A percentile compares a stretch with the other conserved stretches of the same genome.
These are phyloP conservation scores for Scaptomyza hsui DNA, from an alignment of 1,140 invertebrate genomes.

Conservation along the genomic window DNA sequence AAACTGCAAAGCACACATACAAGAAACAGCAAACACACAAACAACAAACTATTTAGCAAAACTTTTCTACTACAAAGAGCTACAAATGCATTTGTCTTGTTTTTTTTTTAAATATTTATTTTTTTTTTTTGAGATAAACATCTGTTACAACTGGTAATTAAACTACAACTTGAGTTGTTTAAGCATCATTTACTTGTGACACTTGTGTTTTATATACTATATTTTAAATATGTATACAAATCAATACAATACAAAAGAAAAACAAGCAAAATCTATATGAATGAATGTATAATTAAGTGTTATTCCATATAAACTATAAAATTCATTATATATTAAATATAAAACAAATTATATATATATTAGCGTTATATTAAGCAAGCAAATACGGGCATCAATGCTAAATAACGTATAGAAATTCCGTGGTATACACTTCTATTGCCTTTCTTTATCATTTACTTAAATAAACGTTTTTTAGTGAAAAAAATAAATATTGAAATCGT, in stretches of 20 bases:
- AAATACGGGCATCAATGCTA: slow-evolving; percentile 60
- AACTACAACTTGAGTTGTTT: slow-evolving; percentile 60
- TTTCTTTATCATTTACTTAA: slow-evolving; percentile 77
- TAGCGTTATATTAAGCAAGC: slow-evolving; percentile 65
- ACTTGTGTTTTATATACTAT: slow-evolving; percentile 42
- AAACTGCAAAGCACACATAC: slow-evolving; percentile 36
- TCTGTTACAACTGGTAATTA: slow-evolving; percentile 51
- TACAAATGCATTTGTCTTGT: slow-evolving; percentile 43
- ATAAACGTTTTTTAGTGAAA: slow-evolving; percentile 65
- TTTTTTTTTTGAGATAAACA: slow-evolving; percentile 13
- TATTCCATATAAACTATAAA: slow-evolving; percentile 82
- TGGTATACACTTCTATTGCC: slow-evolving; percentile 76
- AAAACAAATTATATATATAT: slow-evolving; percentile 55
- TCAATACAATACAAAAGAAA: slow-evolving; percentile 29
- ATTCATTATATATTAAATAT: slow-evolving; percentile 80
- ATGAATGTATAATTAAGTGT: slow-evolving; percentile 80
- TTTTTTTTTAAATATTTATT: slow-evolving; percentile 33
- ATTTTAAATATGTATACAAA: slow-evolving; percentile 58
- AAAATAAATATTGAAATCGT: neutral
- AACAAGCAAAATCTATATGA: slow-evolving; percentile 48
- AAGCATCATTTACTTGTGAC: slow-evolving; percentile 10
- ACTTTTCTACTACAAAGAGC: slow-evolving; percentile 46
- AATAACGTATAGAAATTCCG: slow-evolving; percentile 62
- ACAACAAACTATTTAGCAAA: slow-evolving; percentile 42
- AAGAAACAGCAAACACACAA: slow-evolving; percentile 17